Percentiles rank a stretch among this genome's conserved stretches.
Evolutionary conservation across 2,888 invertebrate species (phyloP).

Genomic region (Cephus nigrinus): DNA sequence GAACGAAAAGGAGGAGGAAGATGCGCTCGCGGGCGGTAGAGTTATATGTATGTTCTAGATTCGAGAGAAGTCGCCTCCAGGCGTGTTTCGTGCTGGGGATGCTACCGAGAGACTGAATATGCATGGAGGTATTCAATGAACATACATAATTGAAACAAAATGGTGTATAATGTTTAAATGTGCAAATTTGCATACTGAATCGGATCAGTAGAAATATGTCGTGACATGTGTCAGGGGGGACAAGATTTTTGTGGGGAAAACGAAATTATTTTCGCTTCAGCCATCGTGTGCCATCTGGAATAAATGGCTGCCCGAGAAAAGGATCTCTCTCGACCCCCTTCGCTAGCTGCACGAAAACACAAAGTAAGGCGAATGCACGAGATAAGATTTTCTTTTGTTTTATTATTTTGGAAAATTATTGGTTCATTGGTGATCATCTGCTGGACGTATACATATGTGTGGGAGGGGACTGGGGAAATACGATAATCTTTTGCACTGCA

Average conservation of each 20-base stretch:
- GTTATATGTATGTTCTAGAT: constrained; percentile 4
- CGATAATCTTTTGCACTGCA: constrained; percentile 15
- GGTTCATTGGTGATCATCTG: background rate
- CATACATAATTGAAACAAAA: background rate
- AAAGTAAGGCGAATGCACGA: background rate
- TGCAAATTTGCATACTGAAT: constrained; percentile 6
- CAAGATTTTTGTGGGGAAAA: constrained; percentile 21
- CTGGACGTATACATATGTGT: background rate
- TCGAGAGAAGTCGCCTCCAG: background rate
- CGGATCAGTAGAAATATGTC: constrained; percentile 13
- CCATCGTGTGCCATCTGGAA: constrained; percentile 8
- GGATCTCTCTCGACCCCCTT: background rate
- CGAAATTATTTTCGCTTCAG: constrained; percentile 40
- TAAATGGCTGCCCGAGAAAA: constrained; percentile 1
- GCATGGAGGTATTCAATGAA: background rate
- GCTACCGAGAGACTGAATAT: background rate
- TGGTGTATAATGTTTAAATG: background rate
- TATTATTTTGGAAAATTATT: background rate
- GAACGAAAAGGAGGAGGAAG: constrained; percentile 5
- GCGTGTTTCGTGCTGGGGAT: background rate
- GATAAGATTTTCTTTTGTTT: background rate
- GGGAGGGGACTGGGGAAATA: background rate
- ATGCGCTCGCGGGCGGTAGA: constrained; percentile 18
- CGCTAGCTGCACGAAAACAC: background rate
- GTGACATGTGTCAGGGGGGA: constrained; percentile 10